Evolutionary conservation across 1,140 invertebrate species (phyloP), one percentile per base, ranked within the genome.

Genomic region (Phortica variegata): DNA sequence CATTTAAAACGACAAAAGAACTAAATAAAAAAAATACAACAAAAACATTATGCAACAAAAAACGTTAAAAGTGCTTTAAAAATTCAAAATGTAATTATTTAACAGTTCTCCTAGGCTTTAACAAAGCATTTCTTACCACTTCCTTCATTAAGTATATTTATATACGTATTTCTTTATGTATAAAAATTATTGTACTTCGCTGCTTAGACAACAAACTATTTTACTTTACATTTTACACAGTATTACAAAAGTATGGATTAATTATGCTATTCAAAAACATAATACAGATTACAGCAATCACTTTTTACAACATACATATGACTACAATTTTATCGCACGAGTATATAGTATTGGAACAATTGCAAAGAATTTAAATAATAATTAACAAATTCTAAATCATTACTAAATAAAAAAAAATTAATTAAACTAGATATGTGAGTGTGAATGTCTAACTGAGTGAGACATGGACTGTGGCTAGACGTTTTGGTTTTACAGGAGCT

Each of bases 111-210:
- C n/a, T n/a, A n/a, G n/a, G n/a, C n/a, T n/a, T n/a, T n/a, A n/a
- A n/a, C n/a, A n/a, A n/a, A n/a, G n/a, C n/a, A n/a, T n/a, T n/a
- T n/a, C n/a, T n/a, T n/a, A n/a, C n/a, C n/a, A n/a, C n/a, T n/a
- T n/a, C n/a, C n/a, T n/a, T n/a, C n/a, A n/a, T n/a, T 59, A 31
- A 48, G 41, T 34, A 34, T 34, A 4, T 34, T n/a, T 34, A 15
- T 34, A 34, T 34, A 39, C 21, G 29, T 40, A 43, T 26, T 39
- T 6, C 10, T 26, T 26, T 26, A 20, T 54, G 43, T 68, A 59
- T 58, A 57, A 61, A 66, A 68, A 61, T 66, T 66, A 66, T 66
- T 66, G 63, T 66, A 66, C 63, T 66, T 66, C 63, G 63, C 63
- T 66, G 63, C 63, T 66, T 66, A 66, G 23, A 26, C 63, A 66